Conservation (phyloP, 2,888 invertebrate species). For the Cephus rjabovi region DNA sequence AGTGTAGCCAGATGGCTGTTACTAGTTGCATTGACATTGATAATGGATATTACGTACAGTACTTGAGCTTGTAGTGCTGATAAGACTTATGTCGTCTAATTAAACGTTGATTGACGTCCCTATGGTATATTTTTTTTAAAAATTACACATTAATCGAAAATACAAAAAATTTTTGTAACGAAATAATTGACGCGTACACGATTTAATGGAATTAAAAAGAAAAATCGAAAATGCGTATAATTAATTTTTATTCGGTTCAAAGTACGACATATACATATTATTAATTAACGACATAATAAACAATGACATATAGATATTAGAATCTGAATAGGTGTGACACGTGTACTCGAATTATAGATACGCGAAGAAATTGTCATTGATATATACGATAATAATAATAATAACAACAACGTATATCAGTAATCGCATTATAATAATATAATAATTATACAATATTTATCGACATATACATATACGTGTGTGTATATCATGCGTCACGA, state of each 20-base stretch:
- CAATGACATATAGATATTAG: conserved; percentile 54
- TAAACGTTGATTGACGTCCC: background rate
- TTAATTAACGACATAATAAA: conserved; percentile 53
- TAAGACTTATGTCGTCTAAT: background rate
- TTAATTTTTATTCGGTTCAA: conserved; percentile 50
- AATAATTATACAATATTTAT: conserved; percentile 39
- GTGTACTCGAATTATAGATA: background rate
- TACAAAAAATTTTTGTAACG: background rate
- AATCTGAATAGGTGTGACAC: conserved; percentile 33
- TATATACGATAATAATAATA: conserved; percentile 1
- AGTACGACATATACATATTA: conserved; percentile 55
- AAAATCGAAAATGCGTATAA: background rate
- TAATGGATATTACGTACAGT: background rate
- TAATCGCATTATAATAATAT: conserved; percentile 23
- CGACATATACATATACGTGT: conserved; percentile 38
- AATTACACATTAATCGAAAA: background rate
- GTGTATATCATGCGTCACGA: conserved; percentile 18
- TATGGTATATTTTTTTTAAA: no score
- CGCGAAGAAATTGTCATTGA: conserved; percentile 34
- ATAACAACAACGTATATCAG: conserved; percentile 2
- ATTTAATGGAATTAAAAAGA: background rate
- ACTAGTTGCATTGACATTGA: background rate
- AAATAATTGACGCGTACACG: background rate
- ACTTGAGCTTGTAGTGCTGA: background rate
- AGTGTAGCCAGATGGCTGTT: background rate